Base-by-base conservation (phyloP, 2,113 vertebrate species). In the Rhagologus leucostigma region DNA sequence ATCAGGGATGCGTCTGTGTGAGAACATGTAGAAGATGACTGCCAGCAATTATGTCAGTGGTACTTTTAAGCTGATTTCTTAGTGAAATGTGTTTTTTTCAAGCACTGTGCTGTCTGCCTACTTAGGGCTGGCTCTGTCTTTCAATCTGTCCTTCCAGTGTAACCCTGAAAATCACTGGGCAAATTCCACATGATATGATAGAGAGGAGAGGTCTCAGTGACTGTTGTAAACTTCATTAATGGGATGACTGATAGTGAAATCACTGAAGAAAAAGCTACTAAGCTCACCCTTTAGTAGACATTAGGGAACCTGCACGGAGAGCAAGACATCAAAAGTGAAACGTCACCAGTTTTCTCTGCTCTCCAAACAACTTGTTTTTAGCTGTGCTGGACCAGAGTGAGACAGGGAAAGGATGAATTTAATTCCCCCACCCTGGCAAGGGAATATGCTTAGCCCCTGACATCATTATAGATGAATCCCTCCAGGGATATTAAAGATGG, bases 401-500 rank as follows among this genome's bases (percentile, higher is more conserved):
- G 94, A 94, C 69, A 88, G 46, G 57, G 30, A 29, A 93, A 96
- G 84, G 91, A 92, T 30, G 0, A 47, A 94, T 96, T 94, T 95
- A 94, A 95, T 95, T 97, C 56, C 50, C 69, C 50, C 35, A 0
- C 52, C 52, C 73, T 84, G 78, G 74, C 79, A 81, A 93, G 75
- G 84, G 90, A 95, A 92, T 94, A 93, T 88, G 59, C 77, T 95
- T 95, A 93, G 89, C 84, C 93, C 67, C 94, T 96, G 95, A 97
- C 94, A 96, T 95, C 91, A 96, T 88, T 94, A 93, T 17, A 94
- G 81, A 96, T 2, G 19, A 93, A 94, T 96, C 80, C 91, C 90
- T 94, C 82, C 79, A 95, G 93, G 89, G 88, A 96, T 95, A 92
- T 93, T 95, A 92, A 78, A 94, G 78, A 94, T 79, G 84, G 88